Percentiles rank a stretch among this genome's conserved stretches.
phyloP scores from a whole-genome alignment of 2,888 invertebrate genomes.

The Arctia plantaginis region DNA sequence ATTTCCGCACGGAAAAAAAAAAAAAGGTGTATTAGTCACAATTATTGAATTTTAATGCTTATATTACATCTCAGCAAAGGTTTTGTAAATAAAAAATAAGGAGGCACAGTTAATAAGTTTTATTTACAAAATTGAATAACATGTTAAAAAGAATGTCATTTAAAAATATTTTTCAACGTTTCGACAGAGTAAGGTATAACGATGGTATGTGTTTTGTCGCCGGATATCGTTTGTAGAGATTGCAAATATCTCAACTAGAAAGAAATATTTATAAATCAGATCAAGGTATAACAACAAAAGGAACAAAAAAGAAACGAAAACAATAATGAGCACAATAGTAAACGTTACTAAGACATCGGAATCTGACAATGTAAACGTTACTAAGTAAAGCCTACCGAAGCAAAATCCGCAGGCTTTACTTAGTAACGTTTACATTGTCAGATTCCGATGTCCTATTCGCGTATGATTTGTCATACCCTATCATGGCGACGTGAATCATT shows the following conservation, averaged over 20 bases:
- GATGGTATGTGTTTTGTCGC: slow-evolving; percentile 96
- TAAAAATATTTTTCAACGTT: slow-evolving; percentile 74
- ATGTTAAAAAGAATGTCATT: slow-evolving; percentile 23
- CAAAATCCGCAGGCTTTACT: no score
- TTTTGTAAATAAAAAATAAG: not conserved
- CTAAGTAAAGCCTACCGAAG: no score
- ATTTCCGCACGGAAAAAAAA: no score
- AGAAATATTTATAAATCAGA: not conserved
- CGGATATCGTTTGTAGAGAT: slow-evolving; percentile 92
- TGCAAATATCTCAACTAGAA: slow-evolving; percentile 14
- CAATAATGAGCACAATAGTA: not conserved
- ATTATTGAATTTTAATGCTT: not conserved
- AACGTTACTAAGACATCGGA: no score
- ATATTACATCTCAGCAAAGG: not conserved
- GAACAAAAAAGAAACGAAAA: not conserved
- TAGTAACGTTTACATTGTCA: no score
- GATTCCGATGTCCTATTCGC: no score
- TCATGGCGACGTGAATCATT: no score
- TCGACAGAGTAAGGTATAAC: slow-evolving; percentile 95
- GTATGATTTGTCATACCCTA: no score
- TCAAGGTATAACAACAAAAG: not conserved
- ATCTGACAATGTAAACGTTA: no score
- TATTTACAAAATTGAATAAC: not conserved
- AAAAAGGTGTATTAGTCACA: not conserved
- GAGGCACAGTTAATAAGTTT: not conserved